Conservation (phyloP, 2,113 vertebrate species). For the Phrynosoma platyrhinos region DNA sequence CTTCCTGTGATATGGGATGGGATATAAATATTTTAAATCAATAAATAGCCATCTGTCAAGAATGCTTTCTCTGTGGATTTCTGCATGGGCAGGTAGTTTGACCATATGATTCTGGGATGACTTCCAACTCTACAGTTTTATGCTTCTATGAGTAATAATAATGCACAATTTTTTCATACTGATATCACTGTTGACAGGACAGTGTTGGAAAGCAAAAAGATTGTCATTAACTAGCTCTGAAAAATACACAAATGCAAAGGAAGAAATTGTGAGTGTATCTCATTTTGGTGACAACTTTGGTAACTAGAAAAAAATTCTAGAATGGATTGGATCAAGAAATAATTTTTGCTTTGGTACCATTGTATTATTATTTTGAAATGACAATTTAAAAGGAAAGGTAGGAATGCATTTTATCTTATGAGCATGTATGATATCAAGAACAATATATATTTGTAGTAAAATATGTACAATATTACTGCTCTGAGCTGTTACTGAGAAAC, state of each 20-base stretch:
- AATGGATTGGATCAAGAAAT: background rate
- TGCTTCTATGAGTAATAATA: background rate
- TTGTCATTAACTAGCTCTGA: background rate
- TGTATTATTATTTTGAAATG: slow-evolving; percentile 36
- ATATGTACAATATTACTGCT: slow-evolving; percentile 42
- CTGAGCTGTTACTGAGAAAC: slow-evolving; percentile 28
- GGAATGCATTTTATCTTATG: slow-evolving; percentile 38
- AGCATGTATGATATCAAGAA: slow-evolving; percentile 30
- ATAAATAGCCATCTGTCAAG: too few relatives aligned
- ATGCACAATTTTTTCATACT: background rate
- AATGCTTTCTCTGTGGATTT: too few relatives aligned
- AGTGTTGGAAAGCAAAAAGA: background rate
- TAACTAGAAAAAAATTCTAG: background rate
- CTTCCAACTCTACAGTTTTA: too few relatives aligned
- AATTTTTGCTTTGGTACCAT: slow-evolving; percentile 49
- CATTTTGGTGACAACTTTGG: background rate
- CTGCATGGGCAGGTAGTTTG: too few relatives aligned
- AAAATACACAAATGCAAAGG: background rate
- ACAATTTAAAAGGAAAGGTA: slow-evolving; percentile 23
- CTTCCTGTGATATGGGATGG: too few relatives aligned
- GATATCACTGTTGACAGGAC: background rate
- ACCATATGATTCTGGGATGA: too few relatives aligned
- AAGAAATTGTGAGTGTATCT: background rate
- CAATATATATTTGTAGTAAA: slow-evolving; percentile 28
- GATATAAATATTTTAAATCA: too few relatives aligned